These are phyloP conservation scores for Alentia gelatinosa DNA, from an alignment of 2,888 invertebrate species.

Conservation along the genomic window DNA sequence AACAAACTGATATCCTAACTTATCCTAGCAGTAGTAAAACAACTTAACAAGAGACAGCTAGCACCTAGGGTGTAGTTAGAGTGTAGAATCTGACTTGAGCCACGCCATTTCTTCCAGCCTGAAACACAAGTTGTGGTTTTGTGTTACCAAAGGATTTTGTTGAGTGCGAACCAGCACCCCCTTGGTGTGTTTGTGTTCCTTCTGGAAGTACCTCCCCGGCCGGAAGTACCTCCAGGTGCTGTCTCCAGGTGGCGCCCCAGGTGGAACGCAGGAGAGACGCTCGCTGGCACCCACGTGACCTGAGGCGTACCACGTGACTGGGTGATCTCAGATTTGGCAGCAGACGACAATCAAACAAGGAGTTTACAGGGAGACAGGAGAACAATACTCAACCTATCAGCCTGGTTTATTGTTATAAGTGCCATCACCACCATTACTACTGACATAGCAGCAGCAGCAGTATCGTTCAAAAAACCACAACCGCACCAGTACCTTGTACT, in stretches of 20 bases:
- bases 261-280: not conserved
- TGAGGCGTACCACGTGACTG: not conserved
- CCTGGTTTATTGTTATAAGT: not conserved
- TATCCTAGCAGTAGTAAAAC: no score
- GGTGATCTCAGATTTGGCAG: not conserved
- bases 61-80: no score
- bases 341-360: not conserved
- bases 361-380: not conserved
- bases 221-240: not conserved
- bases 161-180: no score
- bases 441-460: not conserved
- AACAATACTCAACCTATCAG: not conserved
- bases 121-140: no score
- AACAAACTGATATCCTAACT: no score
- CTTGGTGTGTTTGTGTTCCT: not conserved
- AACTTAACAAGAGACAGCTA: no score
- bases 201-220: no score
- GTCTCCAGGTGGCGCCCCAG: not conserved
- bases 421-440: not conserved
- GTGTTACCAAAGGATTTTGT: no score
- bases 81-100: no score
- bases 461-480: not conserved
- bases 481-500: no score
- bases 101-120: no score
- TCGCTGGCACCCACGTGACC: not conserved